These are phyloP conservation scores for Itoplectis maculator DNA, from an alignment of 2,888 invertebrate genomes.

Conservation along the genomic window DNA sequence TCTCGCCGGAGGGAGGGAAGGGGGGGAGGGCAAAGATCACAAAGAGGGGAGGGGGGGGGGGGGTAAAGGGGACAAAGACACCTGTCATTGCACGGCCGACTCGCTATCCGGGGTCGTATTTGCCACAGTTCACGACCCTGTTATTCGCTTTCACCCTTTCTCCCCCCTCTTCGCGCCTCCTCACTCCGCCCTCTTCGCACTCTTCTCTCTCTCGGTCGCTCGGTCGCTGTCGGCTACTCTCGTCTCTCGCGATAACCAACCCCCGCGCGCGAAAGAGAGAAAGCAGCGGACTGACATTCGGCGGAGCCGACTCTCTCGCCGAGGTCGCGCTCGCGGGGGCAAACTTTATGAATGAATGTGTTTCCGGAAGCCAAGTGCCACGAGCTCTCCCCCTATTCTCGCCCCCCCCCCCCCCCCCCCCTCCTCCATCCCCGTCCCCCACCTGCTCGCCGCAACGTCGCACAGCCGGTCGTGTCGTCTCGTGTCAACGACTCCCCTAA, in stretches of 20 bases:
- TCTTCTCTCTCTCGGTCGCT: too few relatives aligned
- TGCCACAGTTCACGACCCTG: slow-evolving; percentile 64
- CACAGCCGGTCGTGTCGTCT: slow-evolving; percentile 52
- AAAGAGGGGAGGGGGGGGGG: too few relatives aligned
- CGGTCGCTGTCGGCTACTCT: slow-evolving; percentile 23
- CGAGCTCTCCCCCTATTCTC: too few relatives aligned
- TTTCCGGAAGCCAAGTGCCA: slow-evolving; percentile 75
- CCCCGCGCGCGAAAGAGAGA: slow-evolving; percentile 47
- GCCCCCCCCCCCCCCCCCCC: slow-evolving; percentile 60
- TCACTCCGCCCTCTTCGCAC: slow-evolving; percentile 37
- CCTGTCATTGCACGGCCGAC: slow-evolving; percentile 45
- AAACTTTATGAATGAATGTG: slow-evolving; percentile 81
- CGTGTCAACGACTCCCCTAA: slow-evolving; percentile 58
- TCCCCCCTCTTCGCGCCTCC: slow-evolving; percentile 44
- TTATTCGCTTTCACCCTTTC: slow-evolving; percentile 63
- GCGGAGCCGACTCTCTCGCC: slow-evolving; percentile 59
- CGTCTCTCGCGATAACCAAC: slow-evolving; percentile 34
- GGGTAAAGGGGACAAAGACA: slow-evolving; percentile 44
- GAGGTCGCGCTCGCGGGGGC: slow-evolving; percentile 78
- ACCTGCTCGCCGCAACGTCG: too few relatives aligned
- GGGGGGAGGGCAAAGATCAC: too few relatives aligned
- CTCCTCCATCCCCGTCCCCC: too few relatives aligned
- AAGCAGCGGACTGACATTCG: slow-evolving; percentile 60
- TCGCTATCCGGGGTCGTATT: slow-evolving; percentile 61
- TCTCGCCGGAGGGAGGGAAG: slow-evolving; percentile 24